phyloP scores from a whole-genome alignment of 2,113 vertebrate genomes.

The Melanostigma gelatinosum region DNA sequence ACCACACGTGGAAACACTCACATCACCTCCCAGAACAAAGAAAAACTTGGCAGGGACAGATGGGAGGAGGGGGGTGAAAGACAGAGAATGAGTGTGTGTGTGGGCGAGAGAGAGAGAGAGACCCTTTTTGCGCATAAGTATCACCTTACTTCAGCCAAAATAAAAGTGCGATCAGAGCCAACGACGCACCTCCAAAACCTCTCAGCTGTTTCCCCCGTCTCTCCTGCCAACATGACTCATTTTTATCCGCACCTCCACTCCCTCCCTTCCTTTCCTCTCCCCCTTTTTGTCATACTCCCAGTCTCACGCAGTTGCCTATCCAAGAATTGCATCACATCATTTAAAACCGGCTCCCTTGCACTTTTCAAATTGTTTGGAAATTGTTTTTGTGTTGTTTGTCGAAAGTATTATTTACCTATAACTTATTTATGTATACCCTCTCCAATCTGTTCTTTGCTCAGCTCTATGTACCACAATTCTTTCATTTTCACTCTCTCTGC shows the following conservation, averaged over 20 bases:
- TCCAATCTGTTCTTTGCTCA: background rate
- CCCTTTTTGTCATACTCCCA: slow-evolving; percentile 27
- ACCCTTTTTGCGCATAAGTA: slow-evolving; percentile 60
- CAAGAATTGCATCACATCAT: slow-evolving; percentile 9
- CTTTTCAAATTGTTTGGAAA: slow-evolving; percentile 7
- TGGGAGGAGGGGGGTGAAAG: slow-evolving; percentile 45
- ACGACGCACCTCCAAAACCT: slow-evolving; percentile 75
- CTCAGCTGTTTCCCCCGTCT: slow-evolving; percentile 81
- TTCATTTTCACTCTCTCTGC: slow-evolving; percentile 29
- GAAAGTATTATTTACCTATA: background rate
- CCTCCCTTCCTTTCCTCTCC: background rate
- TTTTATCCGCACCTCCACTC: slow-evolving; percentile 45
- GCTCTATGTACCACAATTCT: slow-evolving; percentile 9
- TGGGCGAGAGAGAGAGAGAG: slow-evolving; percentile 21
- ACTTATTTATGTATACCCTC: background rate
- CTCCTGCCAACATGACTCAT: slow-evolving; percentile 75
- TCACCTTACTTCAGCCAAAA: slow-evolving; percentile 78
- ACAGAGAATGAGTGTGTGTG: slow-evolving; percentile 54
- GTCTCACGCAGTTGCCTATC: slow-evolving; percentile 11
- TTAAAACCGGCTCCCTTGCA: background rate
- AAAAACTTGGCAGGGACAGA: slow-evolving; percentile 72
- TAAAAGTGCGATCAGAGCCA: slow-evolving; percentile 75
- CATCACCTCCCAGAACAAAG: slow-evolving; percentile 74
- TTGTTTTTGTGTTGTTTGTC: background rate
- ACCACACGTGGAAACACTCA: slow-evolving; percentile 79